Evolutionary conservation across 2,888 invertebrate genomes (phyloP), one percentile per base, ranked within the genome.

Genomic region (Omphaloscelis lunosa): DNA sequence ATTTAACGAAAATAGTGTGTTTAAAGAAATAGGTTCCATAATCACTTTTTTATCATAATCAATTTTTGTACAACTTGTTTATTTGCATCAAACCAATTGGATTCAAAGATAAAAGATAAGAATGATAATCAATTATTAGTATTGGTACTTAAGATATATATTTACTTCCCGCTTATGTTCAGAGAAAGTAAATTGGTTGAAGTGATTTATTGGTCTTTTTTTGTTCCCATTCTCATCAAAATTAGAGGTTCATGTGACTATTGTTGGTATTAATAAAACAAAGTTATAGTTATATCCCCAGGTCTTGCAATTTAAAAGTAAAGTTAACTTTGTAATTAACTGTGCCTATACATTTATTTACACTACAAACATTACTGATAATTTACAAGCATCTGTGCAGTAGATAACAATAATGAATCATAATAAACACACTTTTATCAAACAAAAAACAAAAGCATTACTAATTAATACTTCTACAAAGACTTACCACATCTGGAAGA

Each of bases 401-500:
- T 59, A 86, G 73, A 83, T 72, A 76, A 76, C 74, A 56, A 29
- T 11, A 72, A 51, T 84, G 75, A 83, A 68, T 84, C 86, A 84
- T 51, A 85, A 85, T 58, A 72, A 73, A 72, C 68, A 74, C 70
- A 68, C 45, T 69, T 74, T 72, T 81, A 70, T 79, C 71, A 81
- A 71, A 72, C 73, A 80, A 74, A 80, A 74, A 79, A 76, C 73
- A 72, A 79, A 67, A 58, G 23, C 39, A 66, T 77, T 78, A 72
- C 45, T 68, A 76, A 72, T 27, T 39, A 88, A 92, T 93, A 56
- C 41, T 15, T 45, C 15, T 61, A 61, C 71, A 82, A 56, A 66
- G 23, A 87, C 92, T 94, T 97, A 83, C 98, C 99, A 93, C 98
- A 98, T 87, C 98, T 97, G 0, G 98, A 97, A 23, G 98, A 96